Conservation (phyloP, 92 coral and sea anemone species). For the Pocillopora meandrina region DNA sequence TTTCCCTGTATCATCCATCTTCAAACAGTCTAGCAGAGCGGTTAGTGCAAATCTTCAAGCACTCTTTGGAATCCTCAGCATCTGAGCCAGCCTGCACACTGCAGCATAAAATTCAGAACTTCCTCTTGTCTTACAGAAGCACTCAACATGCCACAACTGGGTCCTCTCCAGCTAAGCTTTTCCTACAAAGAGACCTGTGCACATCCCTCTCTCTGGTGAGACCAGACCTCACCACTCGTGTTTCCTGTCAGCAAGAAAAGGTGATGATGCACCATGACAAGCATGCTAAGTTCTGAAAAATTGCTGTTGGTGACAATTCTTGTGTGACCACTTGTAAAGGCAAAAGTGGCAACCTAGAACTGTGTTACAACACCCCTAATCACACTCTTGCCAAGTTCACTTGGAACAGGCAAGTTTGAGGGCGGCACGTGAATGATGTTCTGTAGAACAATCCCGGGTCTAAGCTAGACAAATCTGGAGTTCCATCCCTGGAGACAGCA, state of each 20-base stretch:
- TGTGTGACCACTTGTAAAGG: constrained; percentile 6
- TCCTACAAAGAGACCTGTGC: constrained; percentile 22
- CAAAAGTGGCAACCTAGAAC: not conserved
- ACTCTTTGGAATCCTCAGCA: not conserved
- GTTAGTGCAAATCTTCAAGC: not conserved
- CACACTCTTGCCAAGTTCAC: constrained; percentile 19
- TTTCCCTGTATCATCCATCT: constrained; percentile 1
- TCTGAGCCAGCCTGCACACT: constrained; percentile 8
- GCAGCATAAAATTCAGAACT: constrained; percentile 25
- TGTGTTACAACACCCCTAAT: not conserved
- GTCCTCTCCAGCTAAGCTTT: constrained; percentile 12
- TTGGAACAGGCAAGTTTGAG: constrained; percentile 18
- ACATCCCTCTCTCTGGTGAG: constrained; percentile 21
- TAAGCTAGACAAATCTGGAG: not conserved
- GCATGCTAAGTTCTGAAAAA: constrained; percentile 23
- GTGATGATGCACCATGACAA: constrained; percentile 21
- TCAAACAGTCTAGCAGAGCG: constrained; percentile 4
- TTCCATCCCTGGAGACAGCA: constrained; percentile 19
- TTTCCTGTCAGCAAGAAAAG: constrained; percentile 14
- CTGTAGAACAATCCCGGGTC: not conserved
- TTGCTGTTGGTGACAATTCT: constrained; percentile 8
- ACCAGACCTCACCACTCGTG: constrained; percentile 29
- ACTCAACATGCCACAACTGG: constrained; percentile 36
- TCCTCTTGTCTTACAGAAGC: constrained; percentile 29
- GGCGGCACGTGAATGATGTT: constrained; percentile 19